Evolutionary conservation across 92 coral and sea anemone genomes (phyloP).

Genomic region (Muricea muricata): DNA sequence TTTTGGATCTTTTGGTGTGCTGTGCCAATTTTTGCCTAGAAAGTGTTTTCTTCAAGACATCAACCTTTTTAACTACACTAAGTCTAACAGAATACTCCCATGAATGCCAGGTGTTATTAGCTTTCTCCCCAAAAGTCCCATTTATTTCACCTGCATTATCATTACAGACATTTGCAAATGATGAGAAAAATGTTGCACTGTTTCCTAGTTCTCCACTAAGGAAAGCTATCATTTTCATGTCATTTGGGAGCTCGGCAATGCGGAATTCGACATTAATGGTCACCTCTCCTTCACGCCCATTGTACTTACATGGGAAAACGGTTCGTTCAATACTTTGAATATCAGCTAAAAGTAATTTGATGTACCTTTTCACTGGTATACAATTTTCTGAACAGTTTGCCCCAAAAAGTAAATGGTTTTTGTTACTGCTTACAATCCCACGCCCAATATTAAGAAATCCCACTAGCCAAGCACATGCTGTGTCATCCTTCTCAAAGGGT

Average conservation of each 20-base stretch:
- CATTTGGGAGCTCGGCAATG: conserved; percentile 58
- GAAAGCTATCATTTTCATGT: conserved; percentile 63
- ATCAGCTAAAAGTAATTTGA: conserved; percentile 36
- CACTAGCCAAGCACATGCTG: neutral
- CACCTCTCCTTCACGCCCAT: neutral
- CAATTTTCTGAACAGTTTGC: conserved; percentile 44
- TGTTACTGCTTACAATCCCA: neutral
- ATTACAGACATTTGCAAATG: conserved; percentile 50
- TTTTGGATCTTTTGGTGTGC: conserved; percentile 43
- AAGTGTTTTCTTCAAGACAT: conserved; percentile 35
- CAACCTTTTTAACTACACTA: conserved; percentile 44
- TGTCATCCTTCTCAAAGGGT: neutral
- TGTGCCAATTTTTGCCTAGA: conserved; percentile 29
- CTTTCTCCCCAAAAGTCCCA: conserved; percentile 47
- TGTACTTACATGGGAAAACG: neutral
- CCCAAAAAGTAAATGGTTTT: conserved; percentile 1
- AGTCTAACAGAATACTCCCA: conserved; percentile 48
- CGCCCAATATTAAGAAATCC: neutral
- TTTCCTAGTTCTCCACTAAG: conserved; percentile 53
- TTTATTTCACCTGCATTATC: conserved; percentile 14
- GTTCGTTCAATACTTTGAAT: conserved; percentile 29
- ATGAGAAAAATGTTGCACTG: conserved; percentile 26
- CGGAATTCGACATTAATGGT: conserved; percentile 47
- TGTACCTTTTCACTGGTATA: conserved; percentile 48
- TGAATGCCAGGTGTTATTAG: conserved; percentile 51